A percentile compares a stretch with the other conserved stretches of the same genome.
Evolutionary conservation across 2,113 vertebrate genomes (phyloP).

Genomic region (Girardinichthys multiradiatus): DNA sequence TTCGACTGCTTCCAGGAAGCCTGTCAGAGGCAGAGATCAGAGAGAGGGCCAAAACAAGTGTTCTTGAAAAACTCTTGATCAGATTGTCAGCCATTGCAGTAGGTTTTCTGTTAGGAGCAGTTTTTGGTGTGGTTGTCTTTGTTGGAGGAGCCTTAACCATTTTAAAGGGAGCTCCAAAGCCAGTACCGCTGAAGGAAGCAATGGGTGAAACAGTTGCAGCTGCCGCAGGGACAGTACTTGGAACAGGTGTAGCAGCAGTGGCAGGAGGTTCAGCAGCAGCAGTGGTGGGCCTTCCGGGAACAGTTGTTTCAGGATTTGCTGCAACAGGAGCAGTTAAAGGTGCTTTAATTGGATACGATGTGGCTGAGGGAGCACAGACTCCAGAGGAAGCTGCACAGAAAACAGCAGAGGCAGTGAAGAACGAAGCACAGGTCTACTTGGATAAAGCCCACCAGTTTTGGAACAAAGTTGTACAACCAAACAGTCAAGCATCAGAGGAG

Average conservation of each 20-base stretch:
- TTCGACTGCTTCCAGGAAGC: not conserved
- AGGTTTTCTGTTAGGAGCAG: not conserved
- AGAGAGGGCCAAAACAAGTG: constrained; percentile 52
- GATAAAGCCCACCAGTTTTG: not conserved
- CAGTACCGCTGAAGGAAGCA: not conserved
- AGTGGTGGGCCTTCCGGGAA: too few species aligned
- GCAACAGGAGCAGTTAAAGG: not conserved
- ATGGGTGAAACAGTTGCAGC: too few species aligned
- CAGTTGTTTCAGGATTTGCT: too few species aligned
- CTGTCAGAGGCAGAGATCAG: not conserved
- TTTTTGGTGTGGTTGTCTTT: constrained; percentile 5
- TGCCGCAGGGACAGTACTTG: not conserved
- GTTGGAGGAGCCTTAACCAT: not conserved
- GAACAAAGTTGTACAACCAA: not conserved
- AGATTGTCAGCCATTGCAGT: not conserved
- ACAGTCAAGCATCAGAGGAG: not conserved
- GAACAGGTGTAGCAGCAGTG: not conserved
- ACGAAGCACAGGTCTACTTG: not conserved
- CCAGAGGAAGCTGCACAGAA: not conserved
- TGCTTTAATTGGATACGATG: not conserved
- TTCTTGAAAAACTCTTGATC: not conserved
- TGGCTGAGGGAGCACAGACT: not conserved
- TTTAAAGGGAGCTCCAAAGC: not conserved
- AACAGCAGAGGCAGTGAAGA: not conserved
- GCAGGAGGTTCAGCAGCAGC: not conserved